Evolutionary conservation across 2,797 vertebrate species (phyloP).

Genomic region (Acipenser transmontanus): DNA sequence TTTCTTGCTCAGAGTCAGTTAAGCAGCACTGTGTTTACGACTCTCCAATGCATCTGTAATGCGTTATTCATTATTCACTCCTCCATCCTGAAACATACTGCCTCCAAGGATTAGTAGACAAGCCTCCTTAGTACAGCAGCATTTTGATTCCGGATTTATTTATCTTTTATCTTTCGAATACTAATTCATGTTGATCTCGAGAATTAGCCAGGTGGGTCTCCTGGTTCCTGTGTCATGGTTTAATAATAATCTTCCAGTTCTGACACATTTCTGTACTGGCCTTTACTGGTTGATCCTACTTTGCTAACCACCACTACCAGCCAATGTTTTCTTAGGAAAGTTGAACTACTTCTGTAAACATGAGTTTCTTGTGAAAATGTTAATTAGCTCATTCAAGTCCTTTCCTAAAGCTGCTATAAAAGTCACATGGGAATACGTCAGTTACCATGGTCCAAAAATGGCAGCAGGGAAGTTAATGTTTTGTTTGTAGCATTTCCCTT

Average conservation of each 20-base stretch:
- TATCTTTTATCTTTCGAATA: conserved; percentile 41
- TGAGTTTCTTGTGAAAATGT: too few species aligned
- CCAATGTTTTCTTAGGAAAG: too few species aligned
- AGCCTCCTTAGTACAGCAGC: neutral
- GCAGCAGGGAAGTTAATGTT: too few species aligned
- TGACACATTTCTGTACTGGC: too few species aligned
- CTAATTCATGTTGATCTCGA: conserved; percentile 29
- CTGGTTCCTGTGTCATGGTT: conserved; percentile 32
- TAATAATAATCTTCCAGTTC: conserved; percentile 17
- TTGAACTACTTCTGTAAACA: too few species aligned
- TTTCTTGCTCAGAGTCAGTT: neutral
- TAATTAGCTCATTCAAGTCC: too few species aligned
- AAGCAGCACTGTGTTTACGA: neutral
- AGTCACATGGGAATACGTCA: too few species aligned
- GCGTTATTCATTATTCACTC: neutral
- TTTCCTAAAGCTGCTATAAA: too few species aligned
- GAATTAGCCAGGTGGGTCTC: conserved; percentile 31
- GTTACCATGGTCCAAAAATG: too few species aligned
- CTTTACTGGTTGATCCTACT: too few species aligned
- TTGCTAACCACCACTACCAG: too few species aligned
- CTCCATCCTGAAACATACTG: neutral
- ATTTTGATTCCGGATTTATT: conserved; percentile 39
- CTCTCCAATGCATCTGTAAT: neutral
- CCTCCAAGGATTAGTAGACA: neutral
- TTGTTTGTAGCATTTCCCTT: too few species aligned